Conservation (phyloP, 2,888 invertebrate genomes). For the Keiferia lycopersicella region DNA sequence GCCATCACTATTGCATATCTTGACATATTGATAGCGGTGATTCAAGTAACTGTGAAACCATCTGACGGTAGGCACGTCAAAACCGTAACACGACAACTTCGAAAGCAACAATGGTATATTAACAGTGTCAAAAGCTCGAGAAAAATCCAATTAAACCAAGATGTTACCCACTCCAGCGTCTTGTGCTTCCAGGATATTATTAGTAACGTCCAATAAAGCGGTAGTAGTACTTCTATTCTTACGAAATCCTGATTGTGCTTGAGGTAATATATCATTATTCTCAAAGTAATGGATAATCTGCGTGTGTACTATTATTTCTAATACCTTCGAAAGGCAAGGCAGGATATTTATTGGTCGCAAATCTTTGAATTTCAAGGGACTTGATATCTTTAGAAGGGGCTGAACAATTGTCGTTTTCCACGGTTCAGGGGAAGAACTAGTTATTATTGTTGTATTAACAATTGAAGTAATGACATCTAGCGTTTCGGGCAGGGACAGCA, state of each 20-base stretch:
- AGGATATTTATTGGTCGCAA: conserved; percentile 1
- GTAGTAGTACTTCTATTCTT: conserved; percentile 5
- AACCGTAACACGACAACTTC: no score
- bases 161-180: neutral
- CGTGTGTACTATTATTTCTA: neutral
- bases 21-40: no score
- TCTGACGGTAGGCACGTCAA: no score
- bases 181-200: conserved; percentile 13
- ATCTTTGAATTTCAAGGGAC: neutral
- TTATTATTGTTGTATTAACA: neutral
- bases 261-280: neutral
- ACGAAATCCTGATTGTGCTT: neutral
- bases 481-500: neutral
- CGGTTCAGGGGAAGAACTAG: neutral
- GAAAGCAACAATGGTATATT: no score
- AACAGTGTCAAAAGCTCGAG: no score
- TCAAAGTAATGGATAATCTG: neutral
- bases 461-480: neutral
- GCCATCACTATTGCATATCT: neutral
- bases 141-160: no score
- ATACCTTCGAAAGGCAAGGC: neutral
- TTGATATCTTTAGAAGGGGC: neutral
- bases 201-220: neutral
- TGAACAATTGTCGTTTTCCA: conserved; percentile 8
- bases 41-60: no score